These are phyloP conservation scores for Malachius bipustulatus DNA, from an alignment of 2,888 invertebrate species.

Conservation along the genomic window DNA sequence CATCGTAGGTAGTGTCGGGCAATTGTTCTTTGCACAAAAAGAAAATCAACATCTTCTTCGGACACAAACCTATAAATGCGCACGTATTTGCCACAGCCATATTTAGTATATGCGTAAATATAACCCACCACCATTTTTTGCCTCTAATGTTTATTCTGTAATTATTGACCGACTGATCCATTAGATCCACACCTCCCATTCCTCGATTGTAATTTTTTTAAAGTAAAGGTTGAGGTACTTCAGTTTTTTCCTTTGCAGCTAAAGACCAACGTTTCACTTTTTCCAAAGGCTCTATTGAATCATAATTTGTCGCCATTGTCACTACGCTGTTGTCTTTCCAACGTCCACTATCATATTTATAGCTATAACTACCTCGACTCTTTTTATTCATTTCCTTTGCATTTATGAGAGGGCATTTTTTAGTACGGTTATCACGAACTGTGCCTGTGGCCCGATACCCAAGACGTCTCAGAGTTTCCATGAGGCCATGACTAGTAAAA, in stretches of 20 bases:
- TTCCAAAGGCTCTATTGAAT: conserved; percentile 10
- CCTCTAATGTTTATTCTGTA: conserved; percentile 14
- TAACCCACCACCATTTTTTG: conserved; percentile 17
- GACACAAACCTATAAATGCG: too few species aligned
- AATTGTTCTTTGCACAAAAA: too few species aligned
- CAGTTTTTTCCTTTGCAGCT: conserved; percentile 3
- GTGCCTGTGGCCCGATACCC: conserved; percentile 13
- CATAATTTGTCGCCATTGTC: conserved; percentile 14
- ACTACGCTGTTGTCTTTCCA: conserved; percentile 20
- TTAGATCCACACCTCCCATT: conserved; percentile 16
- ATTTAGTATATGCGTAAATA: conserved; percentile 10
- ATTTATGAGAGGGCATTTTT: conserved; percentile 9
- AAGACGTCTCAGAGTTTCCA: conserved; percentile 4
- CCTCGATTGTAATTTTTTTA: conserved; percentile 14
- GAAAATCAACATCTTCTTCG: too few species aligned
- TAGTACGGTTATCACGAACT: conserved; percentile 12
- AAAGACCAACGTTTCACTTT: conserved; percentile 10
- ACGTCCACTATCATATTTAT: conserved; percentile 8
- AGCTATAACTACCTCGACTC: conserved; percentile 4
- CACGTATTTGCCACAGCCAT: too few species aligned
- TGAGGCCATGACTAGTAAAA: conserved; percentile 9
- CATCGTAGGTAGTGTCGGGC: too few species aligned
- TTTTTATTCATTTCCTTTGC: conserved; percentile 6
- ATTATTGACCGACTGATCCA: conserved; percentile 14
- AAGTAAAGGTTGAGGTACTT: conserved; percentile 10